Conservation (phyloP, 2,113 vertebrate genomes). For the Hipposideros armiger region DNA sequence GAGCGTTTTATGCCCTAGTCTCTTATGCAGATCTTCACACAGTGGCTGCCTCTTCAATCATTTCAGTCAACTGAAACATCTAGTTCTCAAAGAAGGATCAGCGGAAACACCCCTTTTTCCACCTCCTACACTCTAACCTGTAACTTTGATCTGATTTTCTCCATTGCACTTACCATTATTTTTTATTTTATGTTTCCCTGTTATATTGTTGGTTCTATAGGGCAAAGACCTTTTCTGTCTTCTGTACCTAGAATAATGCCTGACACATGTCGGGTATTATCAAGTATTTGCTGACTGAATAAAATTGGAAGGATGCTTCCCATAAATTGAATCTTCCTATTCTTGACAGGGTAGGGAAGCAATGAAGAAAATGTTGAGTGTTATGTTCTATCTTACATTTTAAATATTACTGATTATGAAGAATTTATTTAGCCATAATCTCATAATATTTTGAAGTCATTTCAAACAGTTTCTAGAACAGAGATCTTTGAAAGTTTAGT, state of each 20-base stretch:
- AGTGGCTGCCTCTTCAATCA: not conserved
- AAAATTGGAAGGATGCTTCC: not conserved
- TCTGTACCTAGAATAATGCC: not conserved
- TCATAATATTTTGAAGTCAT: not conserved
- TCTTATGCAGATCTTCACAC: not conserved
- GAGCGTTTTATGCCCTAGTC: not conserved
- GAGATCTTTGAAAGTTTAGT: not conserved
- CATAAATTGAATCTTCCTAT: not conserved
- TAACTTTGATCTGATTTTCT: not conserved
- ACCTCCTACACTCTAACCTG: not conserved
- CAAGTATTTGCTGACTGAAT: not conserved
- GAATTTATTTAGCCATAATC: conserved; percentile 11
- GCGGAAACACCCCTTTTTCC: not conserved
- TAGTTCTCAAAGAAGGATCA: not conserved
- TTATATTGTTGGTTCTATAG: not conserved
- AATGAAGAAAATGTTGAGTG: not conserved
- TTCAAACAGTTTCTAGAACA: conserved; percentile 18
- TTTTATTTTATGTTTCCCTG: not conserved
- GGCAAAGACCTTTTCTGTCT: not conserved
- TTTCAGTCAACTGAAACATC: not conserved
- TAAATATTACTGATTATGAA: not conserved
- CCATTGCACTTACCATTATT: not conserved
- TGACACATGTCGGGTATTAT: not conserved
- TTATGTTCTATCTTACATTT: not conserved
- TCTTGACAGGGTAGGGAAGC: not conserved